These are phyloP conservation scores for Rhagium mordax DNA, from an alignment of 2,888 invertebrate genomes.

Conservation along the genomic window DNA sequence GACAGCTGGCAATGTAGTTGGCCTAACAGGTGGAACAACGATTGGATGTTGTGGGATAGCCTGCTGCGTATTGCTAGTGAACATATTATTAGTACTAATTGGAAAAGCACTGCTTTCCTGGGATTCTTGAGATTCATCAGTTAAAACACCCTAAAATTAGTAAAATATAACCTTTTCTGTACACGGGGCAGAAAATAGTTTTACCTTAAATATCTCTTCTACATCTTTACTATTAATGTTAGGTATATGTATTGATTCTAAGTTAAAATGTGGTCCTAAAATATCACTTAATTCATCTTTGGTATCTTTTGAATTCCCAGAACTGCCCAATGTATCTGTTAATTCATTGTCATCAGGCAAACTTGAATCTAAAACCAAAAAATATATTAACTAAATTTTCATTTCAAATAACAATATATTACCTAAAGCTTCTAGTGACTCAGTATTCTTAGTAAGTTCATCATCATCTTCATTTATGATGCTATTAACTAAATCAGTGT, in stretches of 20 bases:
- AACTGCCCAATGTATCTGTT: slow-evolving; percentile 63
- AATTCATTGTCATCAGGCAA: slow-evolving; percentile 68
- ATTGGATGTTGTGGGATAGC: slow-evolving; percentile 51
- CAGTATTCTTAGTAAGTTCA: slow-evolving; percentile 72
- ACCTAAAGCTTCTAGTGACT: slow-evolving; percentile 71
- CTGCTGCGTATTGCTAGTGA: slow-evolving; percentile 41
- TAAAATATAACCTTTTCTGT: neutral
- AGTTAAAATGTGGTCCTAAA: slow-evolving; percentile 79
- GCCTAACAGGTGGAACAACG: slow-evolving; percentile 64
- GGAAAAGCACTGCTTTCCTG: slow-evolving; percentile 79
- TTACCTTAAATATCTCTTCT: slow-evolving; percentile 88
- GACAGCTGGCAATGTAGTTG: slow-evolving; percentile 69
- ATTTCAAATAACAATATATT: slow-evolving; percentile 19
- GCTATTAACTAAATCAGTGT: slow-evolving; percentile 78
- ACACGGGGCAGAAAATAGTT: slow-evolving; percentile 1
- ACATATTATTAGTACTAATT: slow-evolving; percentile 51
- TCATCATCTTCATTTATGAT: slow-evolving; percentile 78
- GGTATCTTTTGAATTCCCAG: slow-evolving; percentile 72
- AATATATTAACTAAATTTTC: neutral
- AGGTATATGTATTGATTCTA: slow-evolving; percentile 87
- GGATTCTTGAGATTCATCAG: slow-evolving; percentile 87
- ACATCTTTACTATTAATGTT: slow-evolving; percentile 94
- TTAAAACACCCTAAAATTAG: slow-evolving; percentile 79
- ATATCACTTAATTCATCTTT: slow-evolving; percentile 83
- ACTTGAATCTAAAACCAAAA: slow-evolving; percentile 62